Base-by-base conservation (phyloP, 2,113 vertebrate species). In the Genyomyrus donnyi region DNA sequence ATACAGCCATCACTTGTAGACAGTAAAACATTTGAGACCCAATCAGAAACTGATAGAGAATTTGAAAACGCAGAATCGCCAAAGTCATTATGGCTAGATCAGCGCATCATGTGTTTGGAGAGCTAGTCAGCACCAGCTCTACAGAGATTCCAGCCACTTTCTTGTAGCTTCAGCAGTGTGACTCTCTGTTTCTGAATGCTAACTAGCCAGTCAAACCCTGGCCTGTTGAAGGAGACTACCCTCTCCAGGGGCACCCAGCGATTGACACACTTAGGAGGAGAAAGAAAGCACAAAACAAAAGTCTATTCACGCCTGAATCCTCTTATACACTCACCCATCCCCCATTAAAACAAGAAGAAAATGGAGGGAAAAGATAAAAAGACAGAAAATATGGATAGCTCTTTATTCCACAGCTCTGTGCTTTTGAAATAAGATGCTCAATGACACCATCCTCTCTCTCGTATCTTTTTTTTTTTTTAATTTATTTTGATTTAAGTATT, bases 281-380 rank as follows among this genome's bases (percentile, higher is more conserved):
- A 95, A 97, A 97, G 96, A 98, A 98, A 97, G 96, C 95, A 95
- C 93, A 96, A 97, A 96, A 98, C 97, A 98, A 98, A 99, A 96
- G 97, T 98, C 97, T 97, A 97, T 98, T 98, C 97, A 98, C 92
- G 93, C 93, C 94, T 91, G 93, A 96, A 95, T 95, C 94, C 95
- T 96, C 96, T 96, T 95, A 97, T 96, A 96, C 94, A 95, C 92
- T 93, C 91, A 80, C 95, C 96, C 96, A 95, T 93, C 97, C 96
- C 96, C 96, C 95, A 94, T 1, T 85, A 89, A 66, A 90, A 92
- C 92, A 93, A 92, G 94, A 91, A 87, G 80, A 91, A 92, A 94
- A 91, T 90, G 87, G 88, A 58, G 92, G 92, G 91, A 89, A 94
- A 95, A 93, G 92, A 92, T 88, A 91, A 93, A 94, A 93, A 95